Base-by-base conservation (phyloP, 2,888 invertebrate genomes). In the Brachyptera putata region DNA sequence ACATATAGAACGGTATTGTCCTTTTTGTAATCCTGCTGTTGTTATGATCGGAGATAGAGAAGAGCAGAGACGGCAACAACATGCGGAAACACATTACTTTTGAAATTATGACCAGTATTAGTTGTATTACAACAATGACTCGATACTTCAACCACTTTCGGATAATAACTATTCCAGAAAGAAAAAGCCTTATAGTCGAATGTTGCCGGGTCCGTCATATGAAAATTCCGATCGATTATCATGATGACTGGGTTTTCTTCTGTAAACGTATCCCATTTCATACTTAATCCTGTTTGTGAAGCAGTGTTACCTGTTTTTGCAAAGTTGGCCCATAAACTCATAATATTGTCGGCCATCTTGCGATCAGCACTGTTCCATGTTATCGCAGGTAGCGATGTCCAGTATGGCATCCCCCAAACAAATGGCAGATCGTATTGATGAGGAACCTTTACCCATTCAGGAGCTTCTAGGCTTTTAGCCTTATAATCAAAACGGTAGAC, bases 111-210 rank as follows among this genome's bases (percentile, higher is more conserved):
- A 1, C 53, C 53, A 36, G 18, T 22, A 25, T 25, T 53, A 13
- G 77, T 77, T 2, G 71, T 79, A 70, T 88, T 87, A 69, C 91
- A 91, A 70, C 91, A 91, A 69, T 84, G 84, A 2, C 83, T 84
- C 1, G 89, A 85, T 63, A 87, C 83, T 68, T 84, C 82, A 11
- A 88, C 75, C 39, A 91, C 83, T 74, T 82, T 85, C 0, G 91
- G 91, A 71, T 88, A 91, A 72, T 89, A 89, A 63, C 87, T 84
- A 67, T 89, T 89, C 91, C 91, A 91, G 75, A 91, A 91, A 64
- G 86, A 84, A 64, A 90, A 82, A 21, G 87, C 84, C 69, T 86
- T 87, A 69, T 89, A 88, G 74, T 90, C 87, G 26, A 90, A 78
- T 26, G 78, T 81, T 1, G 77, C 77, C 0, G 82, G 73, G 66